Conservation (phyloP, 1,140 invertebrate genomes). For the Rhyacophila brunnea region DNA sequence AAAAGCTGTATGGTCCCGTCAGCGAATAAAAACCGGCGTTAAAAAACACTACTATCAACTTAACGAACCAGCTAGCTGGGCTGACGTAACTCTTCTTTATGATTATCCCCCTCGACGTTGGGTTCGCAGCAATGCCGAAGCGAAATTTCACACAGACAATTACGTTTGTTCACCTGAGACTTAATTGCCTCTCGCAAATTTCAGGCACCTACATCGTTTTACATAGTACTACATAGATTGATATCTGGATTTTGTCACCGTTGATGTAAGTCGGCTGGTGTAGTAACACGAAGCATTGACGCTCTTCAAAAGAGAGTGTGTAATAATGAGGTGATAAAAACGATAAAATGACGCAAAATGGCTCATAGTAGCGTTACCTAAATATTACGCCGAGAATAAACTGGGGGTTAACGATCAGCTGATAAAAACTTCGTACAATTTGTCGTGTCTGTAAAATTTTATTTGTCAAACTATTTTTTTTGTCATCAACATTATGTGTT, state of each 20-base stretch:
- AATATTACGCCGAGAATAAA: not conserved
- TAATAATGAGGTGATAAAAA: constrained; percentile 20
- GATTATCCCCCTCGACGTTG: constrained; percentile 10
- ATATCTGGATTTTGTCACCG: too few species aligned
- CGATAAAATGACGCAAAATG: not conserved
- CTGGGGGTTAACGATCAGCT: not conserved
- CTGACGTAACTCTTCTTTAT: constrained; percentile 29
- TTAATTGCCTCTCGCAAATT: constrained; percentile 31
- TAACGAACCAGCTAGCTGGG: constrained; percentile 19
- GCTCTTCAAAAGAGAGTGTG: constrained; percentile 17
- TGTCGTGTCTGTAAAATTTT: not conserved
- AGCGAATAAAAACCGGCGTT: too few species aligned
- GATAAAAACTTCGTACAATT: not conserved
- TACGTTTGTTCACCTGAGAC: constrained; percentile 35
- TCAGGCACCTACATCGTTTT: not conserved
- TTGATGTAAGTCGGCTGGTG: too few species aligned
- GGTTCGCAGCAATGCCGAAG: constrained; percentile 20
- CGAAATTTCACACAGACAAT: constrained; percentile 33
- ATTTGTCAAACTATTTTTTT: too few species aligned
- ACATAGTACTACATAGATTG: not conserved
- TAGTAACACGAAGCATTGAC: not conserved
- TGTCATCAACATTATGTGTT: too few species aligned
- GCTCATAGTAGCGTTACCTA: not conserved
- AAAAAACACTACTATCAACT: constrained; percentile 2
- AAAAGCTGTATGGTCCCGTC: too few species aligned